phyloP scores from a whole-genome alignment of 2,888 invertebrate species.

The Autographa pulchrina region DNA sequence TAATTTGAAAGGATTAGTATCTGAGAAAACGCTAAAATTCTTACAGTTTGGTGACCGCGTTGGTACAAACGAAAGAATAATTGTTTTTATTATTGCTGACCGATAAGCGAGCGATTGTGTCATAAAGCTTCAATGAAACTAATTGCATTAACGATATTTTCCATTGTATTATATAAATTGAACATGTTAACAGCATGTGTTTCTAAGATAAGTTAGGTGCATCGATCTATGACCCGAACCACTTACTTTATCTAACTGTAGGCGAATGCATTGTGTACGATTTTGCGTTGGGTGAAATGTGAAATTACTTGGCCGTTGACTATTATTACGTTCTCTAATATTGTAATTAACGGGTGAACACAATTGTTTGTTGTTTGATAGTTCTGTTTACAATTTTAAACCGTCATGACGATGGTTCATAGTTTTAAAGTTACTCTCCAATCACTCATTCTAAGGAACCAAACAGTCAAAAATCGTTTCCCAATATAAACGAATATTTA shows the following conservation, averaged over 20 bases:
- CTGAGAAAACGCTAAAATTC: too few relatives aligned
- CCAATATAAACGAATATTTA: too few relatives aligned
- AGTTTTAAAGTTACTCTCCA: too few relatives aligned
- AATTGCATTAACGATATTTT: constrained; percentile 1
- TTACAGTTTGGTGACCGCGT: too few relatives aligned
- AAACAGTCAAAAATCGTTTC: too few relatives aligned
- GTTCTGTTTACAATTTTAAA: too few relatives aligned
- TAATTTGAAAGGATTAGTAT: too few relatives aligned
- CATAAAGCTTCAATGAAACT: constrained; percentile 2
- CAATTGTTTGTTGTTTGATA: not conserved
- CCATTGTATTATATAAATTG: constrained; percentile 13
- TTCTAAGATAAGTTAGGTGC: constrained; percentile 37
- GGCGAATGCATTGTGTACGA: constrained; percentile 22
- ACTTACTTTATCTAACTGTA: constrained; percentile 22
- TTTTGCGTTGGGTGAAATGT: constrained; percentile 15
- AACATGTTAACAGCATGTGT: constrained; percentile 7
- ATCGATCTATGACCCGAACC: constrained; percentile 40
- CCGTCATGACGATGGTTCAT: too few relatives aligned
- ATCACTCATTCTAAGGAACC: too few relatives aligned
- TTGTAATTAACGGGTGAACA: not conserved
- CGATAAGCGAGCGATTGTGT: not conserved
- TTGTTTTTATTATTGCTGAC: constrained; percentile 1
- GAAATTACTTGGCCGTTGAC: constrained; percentile 14
- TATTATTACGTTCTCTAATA: not conserved
- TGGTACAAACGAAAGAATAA: not conserved